A percentile compares a stretch with the other conserved stretches of the same genome.
Conservation (phyloP, 2,113 vertebrate genomes). For the Tringa solitaria region DNA sequence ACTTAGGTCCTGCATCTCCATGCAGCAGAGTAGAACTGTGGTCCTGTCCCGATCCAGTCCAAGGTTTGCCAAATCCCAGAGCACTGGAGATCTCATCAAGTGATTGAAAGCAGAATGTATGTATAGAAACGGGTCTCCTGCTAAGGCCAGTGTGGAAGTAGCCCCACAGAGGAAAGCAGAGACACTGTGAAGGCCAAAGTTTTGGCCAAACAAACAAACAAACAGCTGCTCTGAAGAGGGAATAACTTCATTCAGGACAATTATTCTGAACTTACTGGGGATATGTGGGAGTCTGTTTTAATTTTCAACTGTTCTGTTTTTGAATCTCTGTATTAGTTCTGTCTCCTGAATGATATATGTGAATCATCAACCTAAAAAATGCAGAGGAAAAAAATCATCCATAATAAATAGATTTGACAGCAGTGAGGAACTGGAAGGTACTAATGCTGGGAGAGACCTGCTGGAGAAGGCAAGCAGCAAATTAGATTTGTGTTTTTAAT, state of each 20-base stretch:
- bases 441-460: neutral
- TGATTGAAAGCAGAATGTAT: fast-evolving
- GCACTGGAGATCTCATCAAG: fast-evolving
- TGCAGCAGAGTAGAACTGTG: fast-evolving
- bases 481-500: conserved; percentile 1
- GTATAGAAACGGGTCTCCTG: fast-evolving
- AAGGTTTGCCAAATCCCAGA: neutral
- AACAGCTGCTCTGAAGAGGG: neutral
- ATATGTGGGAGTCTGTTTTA: neutral
- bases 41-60: fast-evolving
- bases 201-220: neutral
- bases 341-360: neutral
- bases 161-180: neutral
- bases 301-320: neutral
- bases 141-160: neutral
- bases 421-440: neutral
- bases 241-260: neutral
- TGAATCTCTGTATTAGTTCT: neutral
- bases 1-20: neutral
- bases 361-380: conserved; percentile 1
- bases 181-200: neutral
- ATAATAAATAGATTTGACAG: neutral
- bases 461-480: neutral
- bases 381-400: neutral
- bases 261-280: neutral